These are phyloP conservation scores for Peromyscus nudipes DNA, from an alignment of 2,797 vertebrate genomes.

Conservation along the genomic window DNA sequence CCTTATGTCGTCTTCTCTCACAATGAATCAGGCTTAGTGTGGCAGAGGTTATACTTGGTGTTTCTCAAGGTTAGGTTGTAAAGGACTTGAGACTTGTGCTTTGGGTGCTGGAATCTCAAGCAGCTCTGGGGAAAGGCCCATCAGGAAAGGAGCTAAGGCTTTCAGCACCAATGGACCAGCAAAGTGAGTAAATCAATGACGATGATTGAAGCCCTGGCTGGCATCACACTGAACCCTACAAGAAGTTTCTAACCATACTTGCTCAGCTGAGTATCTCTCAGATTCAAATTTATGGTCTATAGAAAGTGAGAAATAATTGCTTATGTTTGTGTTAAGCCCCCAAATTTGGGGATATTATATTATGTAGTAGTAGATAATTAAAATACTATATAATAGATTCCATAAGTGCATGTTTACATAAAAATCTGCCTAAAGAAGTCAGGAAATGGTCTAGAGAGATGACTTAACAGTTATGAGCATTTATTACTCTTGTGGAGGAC, in stretches of 20 bases:
- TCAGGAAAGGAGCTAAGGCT: not conserved
- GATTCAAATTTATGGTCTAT: not conserved
- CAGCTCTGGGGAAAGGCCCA: not conserved
- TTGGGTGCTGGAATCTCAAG: not conserved
- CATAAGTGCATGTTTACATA: conserved; percentile 27
- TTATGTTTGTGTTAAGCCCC: conserved; percentile 27
- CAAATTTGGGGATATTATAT: conserved; percentile 36
- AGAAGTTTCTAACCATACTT: conserved; percentile 21
- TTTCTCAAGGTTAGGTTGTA: not conserved
- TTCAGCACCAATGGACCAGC: not conserved
- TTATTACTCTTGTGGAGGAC: not conserved
- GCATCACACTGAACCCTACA: not conserved
- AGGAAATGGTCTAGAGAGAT: not conserved
- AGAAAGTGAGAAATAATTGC: conserved; percentile 43
- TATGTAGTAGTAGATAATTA: not conserved
- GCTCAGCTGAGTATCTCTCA: not conserved
- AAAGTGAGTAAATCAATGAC: not conserved
- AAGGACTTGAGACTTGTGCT: not conserved
- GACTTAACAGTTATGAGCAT: not conserved
- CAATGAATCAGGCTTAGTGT: not conserved
- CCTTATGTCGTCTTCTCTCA: not conserved
- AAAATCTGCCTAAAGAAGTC: not conserved
- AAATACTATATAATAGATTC: not conserved
- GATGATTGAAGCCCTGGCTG: not conserved
- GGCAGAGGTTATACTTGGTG: not conserved